Evolutionary conservation across 2,888 invertebrate genomes (phyloP), one percentile per base, ranked within the genome.

Genomic region (Cordilura impudica): DNA sequence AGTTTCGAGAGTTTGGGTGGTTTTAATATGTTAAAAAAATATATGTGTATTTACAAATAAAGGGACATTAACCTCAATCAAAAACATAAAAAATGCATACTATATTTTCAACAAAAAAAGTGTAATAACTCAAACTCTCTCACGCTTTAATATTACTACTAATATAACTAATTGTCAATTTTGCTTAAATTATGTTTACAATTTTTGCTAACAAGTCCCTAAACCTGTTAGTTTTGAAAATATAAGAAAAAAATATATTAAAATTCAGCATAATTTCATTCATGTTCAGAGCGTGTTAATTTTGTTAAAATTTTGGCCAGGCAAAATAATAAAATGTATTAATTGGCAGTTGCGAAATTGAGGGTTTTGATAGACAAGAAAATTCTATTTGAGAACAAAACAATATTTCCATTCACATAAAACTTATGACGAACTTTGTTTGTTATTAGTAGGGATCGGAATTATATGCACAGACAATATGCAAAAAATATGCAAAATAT

Each of bases 71-170:
- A 73, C 78, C 73, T 53, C 60, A 16, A n/a, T n/a, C n/a, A n/a
- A 39, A 39, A 39, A 39, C 60, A 16, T 63, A 31, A 31, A 16
- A 58, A 53, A 29, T 1, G 16, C n/a, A 35, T 29, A 45, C 16
- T 31, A 49, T 26, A 54, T 49, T 45, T 61, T 23, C 18, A 12
- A 4, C 14, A 56, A 51, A 49, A 45, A 12, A 53, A 70, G 78
- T 78, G 73, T 69, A 78, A 73, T 65, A 78, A 73, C 63, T 63
- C 63, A 78, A 78, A 78, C 45, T 73, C 73, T 78, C 78, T 78
- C 78, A 78, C 78, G 78, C 73, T 65, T 47, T 49, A 61, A 66
- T 45, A 49, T 16, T 47, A 18, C 35, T 26, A 65, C 23, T 16
- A 47, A 61, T 39, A 61, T 29, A 63, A 19, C 18, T 49, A 63